phyloP scores from a whole-genome alignment of 2,797 vertebrate genomes.

The Staurois parvus region DNA sequence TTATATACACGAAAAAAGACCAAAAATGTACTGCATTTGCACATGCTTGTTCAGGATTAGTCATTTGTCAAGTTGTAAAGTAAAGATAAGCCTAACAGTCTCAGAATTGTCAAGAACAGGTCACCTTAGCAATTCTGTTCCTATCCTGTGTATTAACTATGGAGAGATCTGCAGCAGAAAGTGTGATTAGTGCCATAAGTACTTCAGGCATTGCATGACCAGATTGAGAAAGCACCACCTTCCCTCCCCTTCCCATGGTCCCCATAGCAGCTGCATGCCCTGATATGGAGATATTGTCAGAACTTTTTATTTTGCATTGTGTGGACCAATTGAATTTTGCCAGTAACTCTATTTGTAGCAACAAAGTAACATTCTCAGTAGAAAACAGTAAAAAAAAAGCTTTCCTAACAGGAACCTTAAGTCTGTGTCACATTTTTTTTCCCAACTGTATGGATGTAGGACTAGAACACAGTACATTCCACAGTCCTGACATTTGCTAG shows the following conservation, averaged over 20 bases:
- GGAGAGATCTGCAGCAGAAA: background rate
- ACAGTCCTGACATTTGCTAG: background rate
- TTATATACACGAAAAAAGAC: too few species aligned
- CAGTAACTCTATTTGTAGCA: too few species aligned
- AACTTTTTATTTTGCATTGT: background rate
- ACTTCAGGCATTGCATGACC: background rate
- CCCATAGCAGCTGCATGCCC: background rate
- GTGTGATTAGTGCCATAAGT: background rate
- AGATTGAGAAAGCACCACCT: background rate
- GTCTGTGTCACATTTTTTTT: background rate
- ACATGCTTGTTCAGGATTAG: too few species aligned
- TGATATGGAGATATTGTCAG: background rate
- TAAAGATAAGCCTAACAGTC: too few species aligned
- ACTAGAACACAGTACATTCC: background rate
- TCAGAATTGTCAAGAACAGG: too few species aligned
- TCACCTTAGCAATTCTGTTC: too few species aligned
- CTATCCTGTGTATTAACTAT: too few species aligned
- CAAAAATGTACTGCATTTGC: too few species aligned
- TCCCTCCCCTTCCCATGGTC: too few species aligned
- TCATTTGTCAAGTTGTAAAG: too few species aligned
- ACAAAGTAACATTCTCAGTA: background rate
- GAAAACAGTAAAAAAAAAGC: background rate
- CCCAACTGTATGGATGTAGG: background rate
- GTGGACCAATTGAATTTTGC: background rate
- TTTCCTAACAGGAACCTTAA: background rate